phyloP scores from a whole-genome alignment of 2,888 invertebrate species.

The Cheilosia soror region DNA sequence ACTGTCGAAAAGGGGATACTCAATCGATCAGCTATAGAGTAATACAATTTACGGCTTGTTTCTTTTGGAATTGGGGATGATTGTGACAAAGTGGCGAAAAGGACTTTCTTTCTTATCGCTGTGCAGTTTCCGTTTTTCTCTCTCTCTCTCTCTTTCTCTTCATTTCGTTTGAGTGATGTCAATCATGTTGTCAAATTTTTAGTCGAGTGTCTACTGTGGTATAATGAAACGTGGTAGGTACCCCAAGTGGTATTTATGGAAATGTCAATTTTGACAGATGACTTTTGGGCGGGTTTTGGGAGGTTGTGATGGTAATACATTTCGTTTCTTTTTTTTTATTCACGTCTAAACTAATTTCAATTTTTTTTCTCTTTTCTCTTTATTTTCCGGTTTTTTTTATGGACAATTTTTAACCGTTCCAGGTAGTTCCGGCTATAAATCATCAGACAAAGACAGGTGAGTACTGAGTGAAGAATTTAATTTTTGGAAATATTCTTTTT shows the following conservation, averaged over 20 bases:
- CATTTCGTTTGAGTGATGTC: conserved; percentile 58
- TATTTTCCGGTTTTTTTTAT: conserved; percentile 25
- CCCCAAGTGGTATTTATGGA: conserved; percentile 51
- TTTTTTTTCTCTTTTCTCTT: conserved; percentile 60
- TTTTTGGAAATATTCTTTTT: conserved; percentile 76
- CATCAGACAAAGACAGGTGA: conserved; percentile 93
- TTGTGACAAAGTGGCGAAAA: conserved; percentile 1
- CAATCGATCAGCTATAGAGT: conserved; percentile 57
- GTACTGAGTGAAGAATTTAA: conserved; percentile 78
- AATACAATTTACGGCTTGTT: conserved; percentile 57
- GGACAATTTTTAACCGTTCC: conserved; percentile 80
- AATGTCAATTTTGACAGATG: conserved; percentile 66
- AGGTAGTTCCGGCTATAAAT: conserved; percentile 93
- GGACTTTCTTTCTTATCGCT: conserved; percentile 35
- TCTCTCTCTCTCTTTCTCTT: conserved; percentile 12
- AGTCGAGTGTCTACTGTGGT: not conserved
- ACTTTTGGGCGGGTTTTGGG: conserved; percentile 1
- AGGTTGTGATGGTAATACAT: conserved; percentile 44
- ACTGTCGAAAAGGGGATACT: conserved; percentile 53
- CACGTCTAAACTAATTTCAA: conserved; percentile 61
- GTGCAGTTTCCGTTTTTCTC: conserved; percentile 9
- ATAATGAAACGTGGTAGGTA: conserved; percentile 10
- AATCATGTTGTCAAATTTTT: conserved; percentile 53
- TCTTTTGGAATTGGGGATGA: not conserved
- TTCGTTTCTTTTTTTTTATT: conserved; percentile 31